These are phyloP conservation scores for Drosophila anomelani DNA, from an alignment of 2,888 invertebrate genomes.

Conservation along the genomic window DNA sequence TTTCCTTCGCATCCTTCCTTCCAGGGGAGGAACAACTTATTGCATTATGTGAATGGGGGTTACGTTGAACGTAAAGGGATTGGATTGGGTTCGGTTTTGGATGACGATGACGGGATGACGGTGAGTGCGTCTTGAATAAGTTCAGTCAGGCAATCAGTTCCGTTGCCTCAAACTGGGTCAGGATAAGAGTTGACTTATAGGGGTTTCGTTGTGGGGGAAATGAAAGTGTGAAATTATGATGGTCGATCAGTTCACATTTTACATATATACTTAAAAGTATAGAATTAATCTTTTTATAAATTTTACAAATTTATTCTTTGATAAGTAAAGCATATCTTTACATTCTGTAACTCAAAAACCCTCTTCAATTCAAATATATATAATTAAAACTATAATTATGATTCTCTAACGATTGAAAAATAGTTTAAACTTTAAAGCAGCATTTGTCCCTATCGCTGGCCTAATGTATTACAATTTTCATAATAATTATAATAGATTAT, in stretches of 20 bases:
- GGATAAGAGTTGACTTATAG: constrained; percentile 46
- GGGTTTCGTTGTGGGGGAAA: constrained; percentile 13
- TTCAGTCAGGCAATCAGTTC: constrained; percentile 58
- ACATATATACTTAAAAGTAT: not conserved
- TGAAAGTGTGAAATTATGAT: not conserved
- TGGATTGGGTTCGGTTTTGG: constrained; percentile 40
- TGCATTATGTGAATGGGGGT: constrained; percentile 56
- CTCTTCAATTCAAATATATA: not conserved
- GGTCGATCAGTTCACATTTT: not conserved
- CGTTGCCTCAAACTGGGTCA: constrained; percentile 67
- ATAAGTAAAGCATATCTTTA: not conserved
- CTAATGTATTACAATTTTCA: not conserved
- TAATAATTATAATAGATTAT: not conserved
- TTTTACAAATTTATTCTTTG: not conserved
- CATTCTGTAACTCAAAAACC: not conserved
- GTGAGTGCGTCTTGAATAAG: constrained; percentile 46
- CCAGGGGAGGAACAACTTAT: constrained; percentile 42
- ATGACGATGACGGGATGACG: constrained; percentile 21
- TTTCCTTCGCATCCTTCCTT: constrained; percentile 36
- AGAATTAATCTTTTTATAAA: not conserved
- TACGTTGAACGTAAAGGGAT: constrained; percentile 24
- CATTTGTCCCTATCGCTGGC: no score
- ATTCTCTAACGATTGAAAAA: not conserved
- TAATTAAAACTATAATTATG: not conserved
- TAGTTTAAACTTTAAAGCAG: no score